Evolutionary conservation across 2,888 invertebrate species (phyloP), one percentile per base, ranked within the genome.

Genomic region (Tenthredo distinguenda): DNA sequence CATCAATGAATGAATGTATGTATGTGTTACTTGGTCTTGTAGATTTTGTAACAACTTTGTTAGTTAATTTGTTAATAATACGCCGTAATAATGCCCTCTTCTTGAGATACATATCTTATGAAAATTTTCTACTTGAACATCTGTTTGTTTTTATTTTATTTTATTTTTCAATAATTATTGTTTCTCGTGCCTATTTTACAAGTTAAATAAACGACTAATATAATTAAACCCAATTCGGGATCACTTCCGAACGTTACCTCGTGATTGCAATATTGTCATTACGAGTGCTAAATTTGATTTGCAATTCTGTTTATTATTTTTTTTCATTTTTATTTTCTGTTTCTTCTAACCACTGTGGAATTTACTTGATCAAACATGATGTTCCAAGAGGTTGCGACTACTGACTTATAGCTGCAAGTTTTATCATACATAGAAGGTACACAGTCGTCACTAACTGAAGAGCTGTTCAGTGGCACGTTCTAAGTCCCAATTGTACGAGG

Each of bases 401-500:
- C 88, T 88, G 89, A 89, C 88, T 88, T 88, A 84, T 89, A 88
- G 88, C 89, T 87, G 79, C 47, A 31, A 68, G 21, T 68, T 68
- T 68, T 34, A 68, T 62, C 86, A 88, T 90, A 74, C 72, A 43
- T 74, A 74, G 87, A 87, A 87, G 72, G 88, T 89, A 87, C 90
- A 86, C 86, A 91, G 89, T 90, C 87, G 90, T 91, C 91, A 95
- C 96, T 97, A 97, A 96, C 97, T 97, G 94, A 98, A 96, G 90
- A 98, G 95, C 92, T 96, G 96, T 94, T 99, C 99, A 83, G 98
- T 98, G 88, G 99, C 99, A 92, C 97, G 95, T 94, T 98, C 98
- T 91, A 99, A 94, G 92, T 98, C 97, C 99, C 99, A 99, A 93
- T 98, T 97, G 93, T 97, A 97, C 72, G 98, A 97, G 84, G 99